Percentiles rank a stretch among this genome's conserved stretches.
Evolutionary conservation across 1,140 invertebrate species (phyloP).

Genomic region (Phthorimaea operculella): DNA sequence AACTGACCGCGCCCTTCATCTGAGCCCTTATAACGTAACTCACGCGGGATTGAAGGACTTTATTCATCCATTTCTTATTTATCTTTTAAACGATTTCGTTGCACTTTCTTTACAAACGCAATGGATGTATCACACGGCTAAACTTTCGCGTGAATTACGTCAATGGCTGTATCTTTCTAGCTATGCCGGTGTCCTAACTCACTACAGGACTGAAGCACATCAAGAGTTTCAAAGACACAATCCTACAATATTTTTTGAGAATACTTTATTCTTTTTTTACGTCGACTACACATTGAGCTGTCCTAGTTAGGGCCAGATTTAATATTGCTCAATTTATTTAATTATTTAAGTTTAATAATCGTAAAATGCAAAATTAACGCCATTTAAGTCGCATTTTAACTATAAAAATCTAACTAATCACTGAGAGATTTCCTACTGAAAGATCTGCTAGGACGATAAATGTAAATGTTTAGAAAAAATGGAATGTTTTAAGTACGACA

Average conservation of each 20-base stretch:
- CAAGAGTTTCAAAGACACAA: slow-evolving; percentile 62
- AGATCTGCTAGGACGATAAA: slow-evolving; percentile 38
- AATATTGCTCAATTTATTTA: slow-evolving; percentile 19
- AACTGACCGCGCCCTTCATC: neutral
- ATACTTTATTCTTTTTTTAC: slow-evolving; percentile 39
- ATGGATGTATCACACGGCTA: too few species aligned
- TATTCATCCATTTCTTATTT: too few species aligned
- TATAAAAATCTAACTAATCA: slow-evolving; percentile 52
- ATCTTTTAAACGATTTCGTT: too few species aligned
- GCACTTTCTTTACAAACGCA: too few species aligned
- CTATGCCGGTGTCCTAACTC: slow-evolving; percentile 38
- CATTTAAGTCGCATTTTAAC: slow-evolving; percentile 23
- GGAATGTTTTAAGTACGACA: slow-evolving; percentile 64
- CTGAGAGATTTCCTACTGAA: slow-evolving; percentile 33
- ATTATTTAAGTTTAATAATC: slow-evolving; percentile 19
- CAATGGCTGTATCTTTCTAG: neutral
- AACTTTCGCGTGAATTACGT: neutral
- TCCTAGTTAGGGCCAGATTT: slow-evolving; percentile 49
- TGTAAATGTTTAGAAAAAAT: slow-evolving; percentile 53
- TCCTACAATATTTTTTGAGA: slow-evolving; percentile 58
- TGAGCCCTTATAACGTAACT: too few species aligned
- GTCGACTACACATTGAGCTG: slow-evolving; percentile 60
- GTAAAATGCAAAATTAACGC: slow-evolving; percentile 48
- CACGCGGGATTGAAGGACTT: too few species aligned
- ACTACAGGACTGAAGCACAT: slow-evolving; percentile 65